A percentile compares a stretch with the other conserved stretches of the same genome.
phyloP scores from a whole-genome alignment of 2,113 vertebrate species.

The Leucopsar rothschildi region DNA sequence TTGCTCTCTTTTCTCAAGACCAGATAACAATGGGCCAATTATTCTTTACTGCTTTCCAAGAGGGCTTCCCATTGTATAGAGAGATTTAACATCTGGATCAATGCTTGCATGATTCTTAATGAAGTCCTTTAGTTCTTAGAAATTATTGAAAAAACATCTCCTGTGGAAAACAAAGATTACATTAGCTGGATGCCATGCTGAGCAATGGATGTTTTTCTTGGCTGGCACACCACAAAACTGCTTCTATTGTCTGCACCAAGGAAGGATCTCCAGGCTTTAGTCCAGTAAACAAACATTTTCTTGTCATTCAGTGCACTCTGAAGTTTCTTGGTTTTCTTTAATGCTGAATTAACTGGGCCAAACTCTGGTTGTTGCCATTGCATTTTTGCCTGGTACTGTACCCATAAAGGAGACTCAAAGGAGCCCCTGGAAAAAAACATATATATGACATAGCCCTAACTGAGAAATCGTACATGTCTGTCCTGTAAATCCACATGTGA shows the following conservation, averaged over 20 bases:
- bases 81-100: constrained; percentile 56
- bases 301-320: not conserved
- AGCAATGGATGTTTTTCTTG: constrained; percentile 33
- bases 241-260: not conserved
- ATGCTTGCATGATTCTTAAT: constrained; percentile 22
- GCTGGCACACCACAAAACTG: not conserved
- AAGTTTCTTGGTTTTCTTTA: not conserved
- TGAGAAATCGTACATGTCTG: not conserved
- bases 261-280: not conserved
- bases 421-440: not conserved
- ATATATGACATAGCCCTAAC: not conserved
- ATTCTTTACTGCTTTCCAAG: constrained; percentile 1
- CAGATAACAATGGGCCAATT: not conserved
- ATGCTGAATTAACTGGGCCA: not conserved
- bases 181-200: constrained; percentile 28
- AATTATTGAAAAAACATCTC: constrained; percentile 42
- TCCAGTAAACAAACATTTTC: constrained; percentile 15
- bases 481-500: not conserved
- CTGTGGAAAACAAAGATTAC: constrained; percentile 40
- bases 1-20: not conserved
- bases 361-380: not conserved
- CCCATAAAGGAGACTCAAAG: not conserved
- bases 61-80: not conserved
- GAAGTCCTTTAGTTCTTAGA: constrained; percentile 37
- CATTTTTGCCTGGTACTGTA: not conserved